Base-by-base conservation (phyloP, 2,888 invertebrate genomes). In the Acronicta alni region DNA sequence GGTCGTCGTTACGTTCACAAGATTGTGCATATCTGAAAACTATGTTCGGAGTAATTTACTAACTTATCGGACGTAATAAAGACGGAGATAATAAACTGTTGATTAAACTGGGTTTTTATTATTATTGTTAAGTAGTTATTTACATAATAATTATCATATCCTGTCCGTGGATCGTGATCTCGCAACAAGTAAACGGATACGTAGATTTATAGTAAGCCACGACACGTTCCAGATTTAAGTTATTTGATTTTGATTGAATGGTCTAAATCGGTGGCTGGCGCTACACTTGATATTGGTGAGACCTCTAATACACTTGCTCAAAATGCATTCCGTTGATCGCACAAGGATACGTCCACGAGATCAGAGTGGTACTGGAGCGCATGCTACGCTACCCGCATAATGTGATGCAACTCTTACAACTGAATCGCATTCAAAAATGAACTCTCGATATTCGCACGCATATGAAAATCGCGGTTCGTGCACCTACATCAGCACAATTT, bases 401-500 rank as follows among this genome's bases (percentile, higher is more conserved):
- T 75, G 65, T 82, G 83, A 83, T 76, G 83, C 81, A 84, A 78
- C 67, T 55, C 38, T 59, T 56, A 63, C 69, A 66, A 72, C 72
- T 55, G 64, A 72, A 77, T 79, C 75, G 73, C 75, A 77, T 78
- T 80, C 71, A 82, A 80, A 81, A 83, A 77, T 60, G 76, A 74
- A 74, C 70, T 77, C 79, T 76, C 71, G 69, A 69, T 75, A 78
- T 75, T 75, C 80, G 67, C 83, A 86, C 82, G 81, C 82, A 80
- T 77, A 79, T 72, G 54, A 63, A 67, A 77, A 76, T 59, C 63
- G 66, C 58, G 72, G 76, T 72, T 78, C 79, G 74, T 80, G 79
- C 77, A 74, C 75, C 80, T 72, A 81, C 78, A 80, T 79, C 78
- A 75, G 72, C 80, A 80, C 79, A 80, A 78, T 88, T 87, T 85